Conservation (phyloP, 2,888 invertebrate species). For the Unio delphinus region DNA sequence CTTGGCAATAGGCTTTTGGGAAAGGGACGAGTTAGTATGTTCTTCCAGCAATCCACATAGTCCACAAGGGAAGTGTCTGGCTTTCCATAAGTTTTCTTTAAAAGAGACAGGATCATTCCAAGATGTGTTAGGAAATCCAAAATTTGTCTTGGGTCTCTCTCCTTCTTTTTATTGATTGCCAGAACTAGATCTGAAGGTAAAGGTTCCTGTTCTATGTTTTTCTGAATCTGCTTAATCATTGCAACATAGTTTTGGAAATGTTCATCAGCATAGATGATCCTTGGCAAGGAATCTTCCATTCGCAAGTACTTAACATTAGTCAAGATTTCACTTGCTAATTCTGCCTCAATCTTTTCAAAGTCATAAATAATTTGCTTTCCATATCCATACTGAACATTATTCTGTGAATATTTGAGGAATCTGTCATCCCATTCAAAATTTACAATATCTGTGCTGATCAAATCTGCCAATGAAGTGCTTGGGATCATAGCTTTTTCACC, state of each 20-base stretch:
- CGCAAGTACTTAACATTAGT: slow-evolving; percentile 19
- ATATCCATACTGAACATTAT: slow-evolving; percentile 22
- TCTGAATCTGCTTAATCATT: slow-evolving; percentile 18
- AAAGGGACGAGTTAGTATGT: slow-evolving; percentile 14
- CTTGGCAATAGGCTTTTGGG: slow-evolving; percentile 28
- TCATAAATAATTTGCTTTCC: slow-evolving; percentile 31
- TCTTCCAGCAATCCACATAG: slow-evolving; percentile 27
- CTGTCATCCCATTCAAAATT: slow-evolving; percentile 15
- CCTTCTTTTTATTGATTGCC: slow-evolving; percentile 14
- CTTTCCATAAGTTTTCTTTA: slow-evolving; percentile 35
- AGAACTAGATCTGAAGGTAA: slow-evolving; percentile 20
- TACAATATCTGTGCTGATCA: slow-evolving; percentile 12
- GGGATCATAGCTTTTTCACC: slow-evolving; percentile 6
- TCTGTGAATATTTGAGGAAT: slow-evolving; percentile 22
- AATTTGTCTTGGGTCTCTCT: slow-evolving; percentile 5
- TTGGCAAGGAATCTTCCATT: slow-evolving; percentile 16
- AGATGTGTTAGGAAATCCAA: slow-evolving; percentile 27
- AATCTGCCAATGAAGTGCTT: slow-evolving; percentile 17
- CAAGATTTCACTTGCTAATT: slow-evolving; percentile 18
- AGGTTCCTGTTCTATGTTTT: slow-evolving; percentile 20
- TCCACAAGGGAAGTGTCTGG: slow-evolving; percentile 24
- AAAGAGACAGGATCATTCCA: slow-evolving; percentile 34
- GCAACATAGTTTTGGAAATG: slow-evolving; percentile 32
- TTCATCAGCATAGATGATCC: slow-evolving; percentile 38
- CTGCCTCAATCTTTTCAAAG: slow-evolving; percentile 33